phyloP scores from a whole-genome alignment of 2,113 vertebrate genomes.

The Chelonoidis abingdonii region DNA sequence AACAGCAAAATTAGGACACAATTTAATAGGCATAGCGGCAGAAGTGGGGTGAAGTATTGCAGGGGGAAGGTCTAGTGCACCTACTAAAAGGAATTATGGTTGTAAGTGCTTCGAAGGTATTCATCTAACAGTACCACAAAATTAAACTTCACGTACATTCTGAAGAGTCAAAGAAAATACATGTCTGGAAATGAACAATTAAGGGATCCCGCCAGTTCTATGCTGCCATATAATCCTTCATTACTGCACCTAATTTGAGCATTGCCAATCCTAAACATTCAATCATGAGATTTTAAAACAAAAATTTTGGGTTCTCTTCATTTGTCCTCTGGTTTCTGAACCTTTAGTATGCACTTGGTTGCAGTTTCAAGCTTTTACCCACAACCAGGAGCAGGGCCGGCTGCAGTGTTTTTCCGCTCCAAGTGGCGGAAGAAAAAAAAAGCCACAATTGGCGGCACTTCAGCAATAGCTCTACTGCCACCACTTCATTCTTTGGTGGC shows the following conservation, averaged over 20 bases:
- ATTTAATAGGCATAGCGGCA: no score
- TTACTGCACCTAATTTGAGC: not conserved
- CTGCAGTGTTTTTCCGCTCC: no score
- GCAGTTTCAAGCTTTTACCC: not conserved
- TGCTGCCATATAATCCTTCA: not conserved
- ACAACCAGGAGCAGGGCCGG: no score
- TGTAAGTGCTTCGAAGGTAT: no score
- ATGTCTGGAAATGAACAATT: slow-evolving; percentile 19
- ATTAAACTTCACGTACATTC: not conserved
- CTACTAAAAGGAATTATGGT: no score
- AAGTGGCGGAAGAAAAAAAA: no score
- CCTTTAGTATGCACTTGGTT: not conserved
- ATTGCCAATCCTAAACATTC: not conserved
- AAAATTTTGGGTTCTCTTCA: not conserved
- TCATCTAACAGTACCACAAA: not conserved
- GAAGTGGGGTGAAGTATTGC: no score
- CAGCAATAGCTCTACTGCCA: no score
- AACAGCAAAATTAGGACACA: no score
- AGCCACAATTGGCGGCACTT: no score
- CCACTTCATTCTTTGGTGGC: no score
- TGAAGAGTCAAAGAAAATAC: slow-evolving; percentile 18
- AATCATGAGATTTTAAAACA: not conserved
- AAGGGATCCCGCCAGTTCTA: not conserved
- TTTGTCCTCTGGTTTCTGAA: not conserved
- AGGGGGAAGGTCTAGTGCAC: no score